Evolutionary conservation across 2,888 invertebrate genomes (phyloP), one percentile per base, ranked within the genome.

Genomic region (Netelia melanura): DNA sequence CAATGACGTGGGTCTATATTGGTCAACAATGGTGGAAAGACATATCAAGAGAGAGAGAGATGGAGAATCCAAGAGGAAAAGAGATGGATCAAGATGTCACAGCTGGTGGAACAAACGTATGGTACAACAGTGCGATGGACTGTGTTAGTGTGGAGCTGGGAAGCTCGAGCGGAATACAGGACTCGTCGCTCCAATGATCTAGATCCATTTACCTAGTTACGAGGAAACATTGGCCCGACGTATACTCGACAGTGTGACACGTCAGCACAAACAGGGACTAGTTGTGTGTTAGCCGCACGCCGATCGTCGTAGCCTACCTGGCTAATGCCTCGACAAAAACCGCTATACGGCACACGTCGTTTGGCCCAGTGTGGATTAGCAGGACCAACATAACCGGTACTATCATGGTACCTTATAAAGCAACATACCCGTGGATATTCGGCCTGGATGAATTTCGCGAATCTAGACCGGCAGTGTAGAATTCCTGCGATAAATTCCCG

Each of bases 161-260:
- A 58, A 58, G 14, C 48, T 48, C 21, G 17, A 21, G 21, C 58
- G 11, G 48, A 58, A 23, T 21, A 58, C 58, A 58, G 67, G 76
- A 75, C 81, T 83, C 83, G 67, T 71, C 76, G 84, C 83, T 86
- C 87, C 87, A 86, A 87, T 88, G 88, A 84, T 89, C 89, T 74
- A 89, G 86, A 88, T 89, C 88, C 85, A 86, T 88, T 89, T 88
- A 88, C 89, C 89, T 85, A 88, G 82, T 86, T 89, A 75, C 64
- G 25, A 61, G 62, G 71, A 86, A 87, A 85, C 80, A 82, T 82
- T 82, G 71, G 58, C 58, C 10, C 58, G 21, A 58, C 21, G 17
- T 58, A 21, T 58, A 21, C 56, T 17, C n/a, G 65, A 3, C 43
- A 43, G 65, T 65, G 14, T 43, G 48, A 48, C 48, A 62, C 62